Conservation (phyloP, 2,113 vertebrate species). For the Variabilichromis moorii region DNA sequence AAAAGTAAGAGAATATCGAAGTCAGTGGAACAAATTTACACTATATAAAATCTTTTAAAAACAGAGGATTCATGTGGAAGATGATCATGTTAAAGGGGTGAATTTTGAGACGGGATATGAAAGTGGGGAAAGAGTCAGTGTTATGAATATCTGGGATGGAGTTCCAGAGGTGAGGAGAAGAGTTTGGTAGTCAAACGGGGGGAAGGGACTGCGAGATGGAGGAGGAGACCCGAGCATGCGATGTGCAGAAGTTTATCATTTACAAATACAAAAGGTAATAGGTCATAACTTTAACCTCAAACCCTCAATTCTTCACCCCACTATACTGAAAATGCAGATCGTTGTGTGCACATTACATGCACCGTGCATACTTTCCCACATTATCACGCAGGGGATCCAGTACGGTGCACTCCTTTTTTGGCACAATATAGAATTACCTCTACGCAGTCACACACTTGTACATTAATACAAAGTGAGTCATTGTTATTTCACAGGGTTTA, state of each 20-base stretch:
- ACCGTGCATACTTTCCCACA: neutral
- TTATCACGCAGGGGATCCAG: neutral
- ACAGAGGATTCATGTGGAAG: neutral
- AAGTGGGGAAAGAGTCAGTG: neutral
- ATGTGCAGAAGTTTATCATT: neutral
- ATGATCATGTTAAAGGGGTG: neutral
- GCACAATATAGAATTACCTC: neutral
- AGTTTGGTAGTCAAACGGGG: neutral
- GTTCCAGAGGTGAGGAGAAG: neutral
- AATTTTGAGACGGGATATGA: neutral
- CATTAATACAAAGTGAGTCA: neutral
- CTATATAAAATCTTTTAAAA: neutral
- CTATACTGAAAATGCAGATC: accelerated
- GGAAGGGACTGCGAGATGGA: neutral
- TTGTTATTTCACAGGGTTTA: neutral
- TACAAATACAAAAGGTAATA: neutral
- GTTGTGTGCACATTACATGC: neutral
- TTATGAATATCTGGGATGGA: neutral
- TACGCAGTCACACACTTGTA: neutral
- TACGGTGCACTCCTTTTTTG: neutral
- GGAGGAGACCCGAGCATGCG: neutral
- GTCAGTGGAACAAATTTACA: neutral
- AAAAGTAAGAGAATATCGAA: neutral
- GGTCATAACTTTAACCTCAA: neutral
- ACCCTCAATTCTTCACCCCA: neutral